Evolutionary conservation across 1,140 invertebrate species (phyloP).

Genomic region (Stegodyphus dumicola): DNA sequence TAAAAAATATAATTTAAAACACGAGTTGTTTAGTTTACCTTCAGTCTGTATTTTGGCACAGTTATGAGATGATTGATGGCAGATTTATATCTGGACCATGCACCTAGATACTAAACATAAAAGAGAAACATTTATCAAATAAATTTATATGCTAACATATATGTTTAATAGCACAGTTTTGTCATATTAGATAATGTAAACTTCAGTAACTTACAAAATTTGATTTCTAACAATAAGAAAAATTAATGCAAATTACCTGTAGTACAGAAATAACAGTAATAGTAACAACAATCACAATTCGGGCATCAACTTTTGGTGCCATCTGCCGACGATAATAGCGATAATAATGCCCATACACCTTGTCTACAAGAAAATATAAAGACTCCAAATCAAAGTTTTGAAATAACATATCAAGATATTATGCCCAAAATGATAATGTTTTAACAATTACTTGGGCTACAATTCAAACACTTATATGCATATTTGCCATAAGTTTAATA

Average conservation of each 20-base stretch:
- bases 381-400: background rate
- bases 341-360: constrained; percentile 90
- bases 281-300: constrained; percentile 84
- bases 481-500: no score
- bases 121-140: background rate
- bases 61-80: constrained; percentile 88
- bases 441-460: no score
- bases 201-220: background rate
- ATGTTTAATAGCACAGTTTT: background rate
- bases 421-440: no score
- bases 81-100: constrained; percentile 76
- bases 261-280: constrained; percentile 86
- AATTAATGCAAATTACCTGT: constrained; percentile 71
- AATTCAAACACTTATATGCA: no score
- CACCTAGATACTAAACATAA: constrained; percentile 71
- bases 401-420: no score
- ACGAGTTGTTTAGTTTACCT: constrained; percentile 54
- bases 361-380: constrained; percentile 71
- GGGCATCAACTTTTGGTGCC: constrained; percentile 89
- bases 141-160: background rate
- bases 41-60: constrained; percentile 85
- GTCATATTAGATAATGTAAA: background rate
- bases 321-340: constrained; percentile 86
- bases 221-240: background rate
- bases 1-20: no score